phyloP scores from a whole-genome alignment of 2,113 vertebrate genomes.

The Zosterops lateralis region DNA sequence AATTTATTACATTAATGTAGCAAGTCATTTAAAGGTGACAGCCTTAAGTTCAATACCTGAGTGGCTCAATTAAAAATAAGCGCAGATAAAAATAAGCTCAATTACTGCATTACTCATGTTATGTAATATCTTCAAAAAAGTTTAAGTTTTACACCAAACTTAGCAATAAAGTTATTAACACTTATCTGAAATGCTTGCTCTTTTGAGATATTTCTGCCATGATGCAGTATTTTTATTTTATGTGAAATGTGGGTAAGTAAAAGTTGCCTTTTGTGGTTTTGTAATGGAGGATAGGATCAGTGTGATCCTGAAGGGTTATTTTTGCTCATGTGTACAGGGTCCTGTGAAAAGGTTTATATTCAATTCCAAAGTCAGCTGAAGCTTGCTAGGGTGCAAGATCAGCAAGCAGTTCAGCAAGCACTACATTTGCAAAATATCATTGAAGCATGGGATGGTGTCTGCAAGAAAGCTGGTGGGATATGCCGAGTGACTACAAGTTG shows the following conservation, averaged over 20 bases:
- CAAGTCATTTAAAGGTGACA: not conserved
- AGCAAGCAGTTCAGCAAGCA: not conserved
- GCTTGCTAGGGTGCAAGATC: not conserved
- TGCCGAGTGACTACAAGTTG: not conserved
- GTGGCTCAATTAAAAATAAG: constrained; percentile 18
- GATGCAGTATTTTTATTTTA: not conserved
- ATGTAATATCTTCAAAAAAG: constrained; percentile 11
- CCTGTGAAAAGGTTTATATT: not conserved
- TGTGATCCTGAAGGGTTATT: not conserved
- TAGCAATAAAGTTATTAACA: not conserved
- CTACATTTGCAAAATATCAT: not conserved
- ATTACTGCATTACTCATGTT: constrained; percentile 36
- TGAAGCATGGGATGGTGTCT: not conserved
- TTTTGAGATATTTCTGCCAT: not conserved
- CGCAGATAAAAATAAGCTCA: constrained; percentile 20
- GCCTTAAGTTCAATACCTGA: not conserved
- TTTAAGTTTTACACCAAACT: not conserved
- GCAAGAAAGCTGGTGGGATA: not conserved
- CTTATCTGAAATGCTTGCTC: not conserved
- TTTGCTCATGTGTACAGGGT: not conserved
- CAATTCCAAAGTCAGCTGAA: not conserved
- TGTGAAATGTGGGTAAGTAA: not conserved
- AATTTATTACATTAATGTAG: not conserved
- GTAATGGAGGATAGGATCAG: not conserved
- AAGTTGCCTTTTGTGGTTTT: not conserved